Evolutionary conservation across 2,797 vertebrate genomes (phyloP).

Genomic region (Pipistrellus nathusii): DNA sequence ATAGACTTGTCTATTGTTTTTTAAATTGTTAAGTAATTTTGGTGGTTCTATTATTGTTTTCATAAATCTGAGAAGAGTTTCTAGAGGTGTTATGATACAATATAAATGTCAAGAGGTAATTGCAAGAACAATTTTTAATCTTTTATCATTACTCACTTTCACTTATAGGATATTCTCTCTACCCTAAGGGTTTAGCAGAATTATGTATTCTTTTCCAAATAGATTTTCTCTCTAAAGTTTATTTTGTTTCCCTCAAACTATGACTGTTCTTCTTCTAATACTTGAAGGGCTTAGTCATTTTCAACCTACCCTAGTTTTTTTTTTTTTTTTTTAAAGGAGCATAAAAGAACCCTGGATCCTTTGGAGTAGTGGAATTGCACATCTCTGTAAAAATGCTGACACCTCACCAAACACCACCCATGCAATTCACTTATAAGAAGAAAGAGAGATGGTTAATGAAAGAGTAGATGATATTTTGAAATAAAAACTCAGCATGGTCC

Average conservation of each 20-base stretch:
- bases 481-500: conserved; percentile 1
- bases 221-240: conserved; percentile 68
- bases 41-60: conserved; percentile 72
- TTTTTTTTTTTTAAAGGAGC: background rate
- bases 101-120: conserved; percentile 81
- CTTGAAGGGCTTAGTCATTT: conserved; percentile 50
- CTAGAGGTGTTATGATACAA: conserved; percentile 69
- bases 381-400: conserved; percentile 60
- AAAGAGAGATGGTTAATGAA: conserved; percentile 41
- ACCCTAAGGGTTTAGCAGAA: conserved; percentile 58
- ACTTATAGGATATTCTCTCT: conserved; percentile 68
- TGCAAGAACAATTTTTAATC: conserved; percentile 57
- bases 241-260: conserved; percentile 60
- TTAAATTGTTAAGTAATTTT: conserved; percentile 68
- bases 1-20: conserved; percentile 47
- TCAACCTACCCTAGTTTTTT: background rate
- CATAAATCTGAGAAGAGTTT: conserved; percentile 67
- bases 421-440: conserved; percentile 38
- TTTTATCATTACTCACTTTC: conserved; percentile 39
- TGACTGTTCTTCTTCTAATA: conserved; percentile 55
- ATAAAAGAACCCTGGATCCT: background rate
- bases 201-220: conserved; percentile 67
- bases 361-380: conserved; percentile 29
- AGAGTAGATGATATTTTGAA: conserved; percentile 21
- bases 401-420: background rate